Conservation (phyloP, 2,888 invertebrate genomes). For the Hermodice carunculata region DNA sequence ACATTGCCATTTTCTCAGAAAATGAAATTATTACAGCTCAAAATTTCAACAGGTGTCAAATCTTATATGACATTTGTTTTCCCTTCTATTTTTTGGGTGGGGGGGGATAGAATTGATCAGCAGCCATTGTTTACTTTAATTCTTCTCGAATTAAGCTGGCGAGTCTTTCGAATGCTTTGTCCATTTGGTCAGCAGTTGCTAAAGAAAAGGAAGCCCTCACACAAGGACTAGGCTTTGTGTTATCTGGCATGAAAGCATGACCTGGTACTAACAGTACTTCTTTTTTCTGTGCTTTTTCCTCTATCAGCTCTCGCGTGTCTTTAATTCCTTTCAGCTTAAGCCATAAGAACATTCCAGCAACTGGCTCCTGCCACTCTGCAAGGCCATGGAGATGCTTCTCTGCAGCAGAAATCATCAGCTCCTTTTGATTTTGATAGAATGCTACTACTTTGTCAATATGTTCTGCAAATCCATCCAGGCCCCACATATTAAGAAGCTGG, state of each 20-base stretch:
- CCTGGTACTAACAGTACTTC: conserved; percentile 77
- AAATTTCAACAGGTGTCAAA: too few relatives aligned
- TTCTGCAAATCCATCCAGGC: conserved; percentile 34
- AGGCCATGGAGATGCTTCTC: conserved; percentile 75
- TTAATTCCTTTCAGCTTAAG: conserved; percentile 77
- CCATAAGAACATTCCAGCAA: conserved; percentile 86
- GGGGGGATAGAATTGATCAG: too few relatives aligned
- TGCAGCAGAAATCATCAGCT: conserved; percentile 76
- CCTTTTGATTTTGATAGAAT: conserved; percentile 78
- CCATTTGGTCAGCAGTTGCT: conserved; percentile 77
- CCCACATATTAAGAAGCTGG: conserved; percentile 38
- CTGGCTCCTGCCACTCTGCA: conserved; percentile 78
- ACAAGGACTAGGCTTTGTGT: conserved; percentile 76
- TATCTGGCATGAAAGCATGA: conserved; percentile 79
- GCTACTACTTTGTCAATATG: conserved; percentile 70
- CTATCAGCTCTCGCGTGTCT: conserved; percentile 82
- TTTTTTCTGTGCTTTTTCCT: conserved; percentile 78
- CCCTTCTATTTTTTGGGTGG: too few relatives aligned
- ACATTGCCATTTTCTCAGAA: too few relatives aligned
- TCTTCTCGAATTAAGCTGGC: too few relatives aligned
- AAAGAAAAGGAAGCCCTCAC: conserved; percentile 81
- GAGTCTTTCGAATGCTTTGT: too few relatives aligned
- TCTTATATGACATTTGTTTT: too few relatives aligned
- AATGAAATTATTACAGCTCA: too few relatives aligned
- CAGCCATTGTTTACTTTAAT: too few relatives aligned